phyloP scores from a whole-genome alignment of 2,797 vertebrate genomes.

The Cirrhinus molitorella region DNA sequence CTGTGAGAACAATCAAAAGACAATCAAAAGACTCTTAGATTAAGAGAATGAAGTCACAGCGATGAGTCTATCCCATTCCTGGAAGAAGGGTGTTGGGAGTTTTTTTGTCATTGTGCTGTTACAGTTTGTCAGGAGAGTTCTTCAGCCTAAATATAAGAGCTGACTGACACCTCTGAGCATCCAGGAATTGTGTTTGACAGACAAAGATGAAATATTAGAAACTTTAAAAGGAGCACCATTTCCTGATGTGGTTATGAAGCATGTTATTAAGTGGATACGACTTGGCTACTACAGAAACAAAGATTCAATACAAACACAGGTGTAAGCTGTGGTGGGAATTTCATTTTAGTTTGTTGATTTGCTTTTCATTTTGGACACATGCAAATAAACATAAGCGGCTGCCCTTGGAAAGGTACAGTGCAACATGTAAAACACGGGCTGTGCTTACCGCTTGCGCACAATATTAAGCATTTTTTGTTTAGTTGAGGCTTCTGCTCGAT shows the following conservation, averaged over 20 bases:
- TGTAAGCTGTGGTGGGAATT: constrained; percentile 57
- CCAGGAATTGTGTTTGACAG: constrained; percentile 45
- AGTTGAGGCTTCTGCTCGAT: constrained; percentile 80
- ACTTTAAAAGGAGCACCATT: constrained; percentile 24
- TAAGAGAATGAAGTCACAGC: neutral
- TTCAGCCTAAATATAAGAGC: neutral
- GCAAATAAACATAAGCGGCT: constrained; percentile 60
- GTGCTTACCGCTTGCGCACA: constrained; percentile 83
- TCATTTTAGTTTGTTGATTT: constrained; percentile 44
- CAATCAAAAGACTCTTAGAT: constrained; percentile 1
- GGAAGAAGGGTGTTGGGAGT: neutral
- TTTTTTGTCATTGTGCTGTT: neutral
- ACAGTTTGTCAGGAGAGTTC: neutral
- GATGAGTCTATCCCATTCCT: constrained; percentile 2
- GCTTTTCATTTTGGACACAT: constrained; percentile 57
- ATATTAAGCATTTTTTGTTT: constrained; percentile 83
- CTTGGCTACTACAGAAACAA: constrained; percentile 3
- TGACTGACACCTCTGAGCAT: constrained; percentile 22
- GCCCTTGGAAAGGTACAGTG: constrained; percentile 70
- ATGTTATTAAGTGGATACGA: constrained; percentile 1
- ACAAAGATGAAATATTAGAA: constrained; percentile 27
- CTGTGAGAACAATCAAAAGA: constrained; percentile 1
- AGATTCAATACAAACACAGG: constrained; percentile 30
- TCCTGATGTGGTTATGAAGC: constrained; percentile 21
- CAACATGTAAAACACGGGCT: constrained; percentile 68